Percentiles rank a stretch among this genome's conserved stretches.
These are phyloP conservation scores for Anguilla obscura DNA, from an alignment of 2,797 vertebrate species.

Conservation along the genomic window DNA sequence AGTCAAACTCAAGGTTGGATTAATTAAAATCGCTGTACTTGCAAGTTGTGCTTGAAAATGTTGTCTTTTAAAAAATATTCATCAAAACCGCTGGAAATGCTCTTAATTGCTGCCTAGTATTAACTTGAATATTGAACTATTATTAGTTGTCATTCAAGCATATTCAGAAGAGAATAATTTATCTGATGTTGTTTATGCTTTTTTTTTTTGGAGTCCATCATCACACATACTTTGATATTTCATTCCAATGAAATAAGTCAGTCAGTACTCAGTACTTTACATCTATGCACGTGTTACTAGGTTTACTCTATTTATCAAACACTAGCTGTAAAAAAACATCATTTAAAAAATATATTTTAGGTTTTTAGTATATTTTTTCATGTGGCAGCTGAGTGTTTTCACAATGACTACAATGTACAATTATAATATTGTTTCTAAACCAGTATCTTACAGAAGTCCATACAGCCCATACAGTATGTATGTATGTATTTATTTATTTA, in stretches of 20 bases:
- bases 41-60: background rate
- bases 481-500: too few species aligned
- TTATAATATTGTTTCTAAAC: too few species aligned
- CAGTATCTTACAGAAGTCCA: too few species aligned
- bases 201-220: background rate
- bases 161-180: background rate
- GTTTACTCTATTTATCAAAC: too few species aligned
- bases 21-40: background rate
- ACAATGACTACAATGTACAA: background rate
- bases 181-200: constrained; percentile 3
- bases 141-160: background rate
- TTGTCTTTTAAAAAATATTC: background rate
- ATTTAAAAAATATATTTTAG: background rate
- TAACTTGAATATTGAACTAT: background rate
- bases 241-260: background rate
- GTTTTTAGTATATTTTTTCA: background rate
- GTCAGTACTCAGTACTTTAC: background rate
- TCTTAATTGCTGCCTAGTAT: too few species aligned
- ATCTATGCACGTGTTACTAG: background rate
- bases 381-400: background rate
- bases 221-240: background rate
- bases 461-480: too few species aligned
- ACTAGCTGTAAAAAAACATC: background rate
- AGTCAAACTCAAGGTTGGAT: constrained; percentile 18
- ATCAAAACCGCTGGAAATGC: background rate